Conservation (phyloP, 2,797 vertebrate species). For the Sebastes aleutianus region DNA sequence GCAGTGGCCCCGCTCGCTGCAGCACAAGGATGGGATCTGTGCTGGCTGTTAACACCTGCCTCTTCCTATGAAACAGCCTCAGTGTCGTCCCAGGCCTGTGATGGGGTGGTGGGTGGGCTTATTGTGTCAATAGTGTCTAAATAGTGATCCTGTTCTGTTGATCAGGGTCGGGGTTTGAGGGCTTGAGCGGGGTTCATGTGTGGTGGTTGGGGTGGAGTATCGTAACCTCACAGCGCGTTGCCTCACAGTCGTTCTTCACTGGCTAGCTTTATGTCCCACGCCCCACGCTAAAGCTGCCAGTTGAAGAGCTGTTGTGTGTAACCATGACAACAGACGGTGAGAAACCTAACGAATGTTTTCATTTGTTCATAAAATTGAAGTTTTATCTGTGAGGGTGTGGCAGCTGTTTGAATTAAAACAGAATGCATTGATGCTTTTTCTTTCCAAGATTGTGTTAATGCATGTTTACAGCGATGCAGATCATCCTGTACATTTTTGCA, state of each 20-base stretch:
- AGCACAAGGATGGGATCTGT: conserved; percentile 80
- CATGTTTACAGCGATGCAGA: not conserved
- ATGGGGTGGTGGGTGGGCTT: not conserved
- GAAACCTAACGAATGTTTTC: conserved; percentile 12
- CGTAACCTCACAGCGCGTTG: conserved; percentile 72
- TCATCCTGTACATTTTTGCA: not conserved
- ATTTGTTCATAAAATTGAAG: not conserved
- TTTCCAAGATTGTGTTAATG: not conserved
- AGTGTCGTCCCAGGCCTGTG: conserved; percentile 56
- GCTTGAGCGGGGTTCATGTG: not conserved
- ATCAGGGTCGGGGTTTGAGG: not conserved
- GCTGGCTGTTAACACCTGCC: conserved; percentile 74
- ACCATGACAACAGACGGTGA: conserved; percentile 80
- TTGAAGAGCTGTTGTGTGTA: conserved; percentile 92
- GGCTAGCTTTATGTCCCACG: conserved; percentile 88
- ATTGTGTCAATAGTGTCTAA: conserved; percentile 35
- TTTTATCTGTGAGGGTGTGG: conserved; percentile 15
- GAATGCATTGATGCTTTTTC: not conserved
- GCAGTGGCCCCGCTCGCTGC: conserved; percentile 45
- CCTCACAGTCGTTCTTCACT: conserved; percentile 91
- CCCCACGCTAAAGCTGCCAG: conserved; percentile 87
- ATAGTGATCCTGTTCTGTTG: conserved; percentile 57
- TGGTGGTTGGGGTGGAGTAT: not conserved
- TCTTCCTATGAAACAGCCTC: conserved; percentile 73
- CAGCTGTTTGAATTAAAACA: not conserved